Evolutionary conservation across 2,113 vertebrate species (phyloP).

Genomic region (Tachysurus vachellii): DNA sequence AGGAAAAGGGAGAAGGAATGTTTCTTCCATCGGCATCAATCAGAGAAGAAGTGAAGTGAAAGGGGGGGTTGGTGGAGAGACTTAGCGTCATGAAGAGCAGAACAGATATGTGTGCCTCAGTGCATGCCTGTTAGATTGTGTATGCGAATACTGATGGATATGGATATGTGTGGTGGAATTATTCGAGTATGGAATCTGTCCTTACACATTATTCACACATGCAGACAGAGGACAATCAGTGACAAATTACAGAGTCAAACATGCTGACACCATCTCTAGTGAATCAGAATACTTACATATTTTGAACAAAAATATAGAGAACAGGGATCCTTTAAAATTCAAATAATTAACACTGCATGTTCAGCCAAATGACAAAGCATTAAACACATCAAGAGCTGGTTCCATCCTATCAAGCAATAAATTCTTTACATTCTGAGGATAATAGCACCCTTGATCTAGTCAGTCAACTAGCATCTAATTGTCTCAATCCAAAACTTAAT

Average conservation of each 20-base stretch:
- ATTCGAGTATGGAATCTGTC: constrained; percentile 14
- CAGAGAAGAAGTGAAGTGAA: constrained; percentile 55
- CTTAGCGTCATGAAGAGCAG: constrained; percentile 47
- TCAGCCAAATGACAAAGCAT: constrained; percentile 21
- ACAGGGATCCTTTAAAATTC: background rate
- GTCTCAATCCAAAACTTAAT: constrained; percentile 18
- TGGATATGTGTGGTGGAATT: constrained; percentile 23
- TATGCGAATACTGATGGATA: constrained; percentile 18
- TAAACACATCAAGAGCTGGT: constrained; percentile 15
- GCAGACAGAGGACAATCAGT: constrained; percentile 4
- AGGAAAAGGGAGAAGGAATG: constrained; percentile 37
- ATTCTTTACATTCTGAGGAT: background rate
- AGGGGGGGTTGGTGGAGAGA: constrained; percentile 53
- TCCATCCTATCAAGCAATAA: background rate
- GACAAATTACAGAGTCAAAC: constrained; percentile 6
- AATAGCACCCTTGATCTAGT: background rate
- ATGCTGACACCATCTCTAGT: background rate
- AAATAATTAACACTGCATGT: background rate
- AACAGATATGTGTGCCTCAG: background rate
- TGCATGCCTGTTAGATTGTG: constrained; percentile 19
- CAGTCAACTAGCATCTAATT: constrained; percentile 4
- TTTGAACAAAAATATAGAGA: background rate
- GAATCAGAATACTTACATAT: constrained; percentile 8
- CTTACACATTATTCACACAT: background rate
- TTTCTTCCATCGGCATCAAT: constrained; percentile 59